Conservation (phyloP, 2,113 vertebrate genomes). For the Halichoerus grypus region DNA sequence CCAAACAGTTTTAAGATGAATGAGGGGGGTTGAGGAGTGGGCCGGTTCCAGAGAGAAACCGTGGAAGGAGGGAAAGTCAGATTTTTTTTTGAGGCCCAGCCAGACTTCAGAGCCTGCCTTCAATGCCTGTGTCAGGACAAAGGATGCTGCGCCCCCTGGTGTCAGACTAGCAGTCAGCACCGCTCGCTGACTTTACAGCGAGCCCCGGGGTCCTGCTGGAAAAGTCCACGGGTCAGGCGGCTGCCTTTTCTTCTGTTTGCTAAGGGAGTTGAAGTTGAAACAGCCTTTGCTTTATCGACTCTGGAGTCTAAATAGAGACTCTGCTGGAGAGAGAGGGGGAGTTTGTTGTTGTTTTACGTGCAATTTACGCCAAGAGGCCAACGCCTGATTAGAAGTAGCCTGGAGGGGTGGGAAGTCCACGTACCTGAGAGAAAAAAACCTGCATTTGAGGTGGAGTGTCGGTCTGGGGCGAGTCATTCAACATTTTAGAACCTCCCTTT, state of each 20-base stretch:
- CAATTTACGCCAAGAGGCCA: constrained; percentile 7
- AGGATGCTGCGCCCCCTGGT: constrained; percentile 83
- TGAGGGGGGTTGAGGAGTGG: neutral
- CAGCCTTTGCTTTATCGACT: constrained; percentile 39
- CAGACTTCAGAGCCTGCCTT: constrained; percentile 45
- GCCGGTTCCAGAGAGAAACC: constrained; percentile 34
- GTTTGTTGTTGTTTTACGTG: neutral
- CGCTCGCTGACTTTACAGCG: neutral
- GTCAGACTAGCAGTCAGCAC: constrained; percentile 21
- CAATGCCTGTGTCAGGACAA: constrained; percentile 68
- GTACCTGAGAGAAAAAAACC: neutral
- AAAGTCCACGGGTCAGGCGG: neutral
- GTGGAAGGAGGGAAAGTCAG: constrained; percentile 45
- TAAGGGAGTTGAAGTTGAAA: constrained; percentile 59
- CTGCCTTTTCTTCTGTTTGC: constrained; percentile 59
- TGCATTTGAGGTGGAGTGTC: neutral
- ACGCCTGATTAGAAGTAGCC: constrained; percentile 18
- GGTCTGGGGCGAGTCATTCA: neutral
- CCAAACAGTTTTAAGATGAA: neutral
- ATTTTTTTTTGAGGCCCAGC: constrained; percentile 60
- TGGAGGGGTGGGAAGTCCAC: neutral
- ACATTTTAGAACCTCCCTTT: neutral
- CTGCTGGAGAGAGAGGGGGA: neutral
- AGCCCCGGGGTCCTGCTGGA: neutral
- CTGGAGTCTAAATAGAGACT: constrained; percentile 42